Percentiles rank a stretch among this genome's conserved stretches.
Evolutionary conservation across 2,888 invertebrate genomes (phyloP).

Genomic region (Torymus texanus): DNA sequence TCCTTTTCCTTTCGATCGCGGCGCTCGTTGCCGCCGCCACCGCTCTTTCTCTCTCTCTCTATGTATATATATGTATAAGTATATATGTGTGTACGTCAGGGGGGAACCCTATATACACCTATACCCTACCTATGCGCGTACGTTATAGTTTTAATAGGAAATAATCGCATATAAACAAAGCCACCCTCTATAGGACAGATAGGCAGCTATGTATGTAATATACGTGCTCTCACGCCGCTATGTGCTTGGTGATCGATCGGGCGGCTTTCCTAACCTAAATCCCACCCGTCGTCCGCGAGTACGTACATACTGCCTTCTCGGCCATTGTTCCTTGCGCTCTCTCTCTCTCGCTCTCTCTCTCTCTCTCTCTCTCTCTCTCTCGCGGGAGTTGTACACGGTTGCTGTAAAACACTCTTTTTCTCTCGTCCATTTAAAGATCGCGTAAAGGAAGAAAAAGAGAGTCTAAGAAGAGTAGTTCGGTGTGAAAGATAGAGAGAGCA

Average conservation of each 20-base stretch:
- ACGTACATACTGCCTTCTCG: too few species aligned
- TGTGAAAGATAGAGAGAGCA: neutral
- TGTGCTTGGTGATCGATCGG: conserved; percentile 17
- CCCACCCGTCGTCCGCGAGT: neutral
- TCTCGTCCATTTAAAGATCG: neutral
- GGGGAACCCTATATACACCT: too few species aligned
- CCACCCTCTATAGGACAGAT: neutral
- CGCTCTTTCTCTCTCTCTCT: too few species aligned
- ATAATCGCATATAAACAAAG: conserved; percentile 17
- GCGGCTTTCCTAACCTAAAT: conserved; percentile 53
- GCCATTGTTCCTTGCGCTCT: too few species aligned
- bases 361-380: too few species aligned
- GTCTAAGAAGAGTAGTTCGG: neutral
- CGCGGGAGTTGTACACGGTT: too few species aligned
- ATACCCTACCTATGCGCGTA: too few species aligned
- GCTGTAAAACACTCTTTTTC: neutral
- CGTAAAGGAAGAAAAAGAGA: neutral
- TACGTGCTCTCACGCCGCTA: neutral
- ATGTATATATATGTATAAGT: too few species aligned
- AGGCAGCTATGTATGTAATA: too few species aligned
- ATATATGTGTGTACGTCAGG: too few species aligned
- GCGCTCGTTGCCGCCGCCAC: too few species aligned
- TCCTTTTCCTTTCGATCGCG: conserved; percentile 5
- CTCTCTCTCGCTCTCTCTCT: too few species aligned
- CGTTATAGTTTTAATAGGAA: neutral